phyloP scores from a whole-genome alignment of 2,113 vertebrate genomes.

The Danionella cerebrum region DNA sequence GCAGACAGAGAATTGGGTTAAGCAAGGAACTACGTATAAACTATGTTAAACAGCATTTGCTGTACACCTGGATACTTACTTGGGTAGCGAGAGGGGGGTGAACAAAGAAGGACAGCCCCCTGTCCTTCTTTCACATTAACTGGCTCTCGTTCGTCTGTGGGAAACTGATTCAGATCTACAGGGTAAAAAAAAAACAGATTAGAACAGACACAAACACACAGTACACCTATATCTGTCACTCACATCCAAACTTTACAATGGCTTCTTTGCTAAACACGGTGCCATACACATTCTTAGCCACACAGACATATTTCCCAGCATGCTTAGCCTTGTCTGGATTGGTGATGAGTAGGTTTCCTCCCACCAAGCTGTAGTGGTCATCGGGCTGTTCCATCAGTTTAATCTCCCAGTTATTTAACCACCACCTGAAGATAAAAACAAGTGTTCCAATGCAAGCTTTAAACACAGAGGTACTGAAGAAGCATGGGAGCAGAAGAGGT shows the following conservation, averaged over 20 bases:
- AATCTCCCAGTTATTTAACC: conserved; percentile 88
- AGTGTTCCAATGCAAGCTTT: not conserved
- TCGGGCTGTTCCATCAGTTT: conserved; percentile 80
- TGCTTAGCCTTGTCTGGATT: conserved; percentile 87
- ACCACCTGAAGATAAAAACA: conserved; percentile 71
- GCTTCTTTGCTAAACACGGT: conserved; percentile 90
- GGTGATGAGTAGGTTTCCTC: conserved; percentile 89
- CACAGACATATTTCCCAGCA: conserved; percentile 80
- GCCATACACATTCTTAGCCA: conserved; percentile 85
- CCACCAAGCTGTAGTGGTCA: conserved; percentile 87
- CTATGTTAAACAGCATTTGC: not conserved
- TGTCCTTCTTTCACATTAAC: conserved; percentile 84
- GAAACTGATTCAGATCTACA: conserved; percentile 83
- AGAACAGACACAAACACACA: not conserved
- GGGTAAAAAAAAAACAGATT: not conserved
- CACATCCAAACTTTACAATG: conserved; percentile 88
- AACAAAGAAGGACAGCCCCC: conserved; percentile 86
- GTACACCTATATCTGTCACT: conserved; percentile 43
- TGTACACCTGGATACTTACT: conserved; percentile 54
- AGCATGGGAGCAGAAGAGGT: not conserved
- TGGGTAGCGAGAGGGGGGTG: conserved; percentile 82
- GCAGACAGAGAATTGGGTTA: too few species aligned
- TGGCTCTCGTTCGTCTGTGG: conserved; percentile 82
- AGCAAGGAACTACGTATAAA: not conserved
- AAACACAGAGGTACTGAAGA: not conserved